Evolutionary conservation across 1,140 invertebrate species (phyloP).

Genomic region (Frieseomelitta varia): DNA sequence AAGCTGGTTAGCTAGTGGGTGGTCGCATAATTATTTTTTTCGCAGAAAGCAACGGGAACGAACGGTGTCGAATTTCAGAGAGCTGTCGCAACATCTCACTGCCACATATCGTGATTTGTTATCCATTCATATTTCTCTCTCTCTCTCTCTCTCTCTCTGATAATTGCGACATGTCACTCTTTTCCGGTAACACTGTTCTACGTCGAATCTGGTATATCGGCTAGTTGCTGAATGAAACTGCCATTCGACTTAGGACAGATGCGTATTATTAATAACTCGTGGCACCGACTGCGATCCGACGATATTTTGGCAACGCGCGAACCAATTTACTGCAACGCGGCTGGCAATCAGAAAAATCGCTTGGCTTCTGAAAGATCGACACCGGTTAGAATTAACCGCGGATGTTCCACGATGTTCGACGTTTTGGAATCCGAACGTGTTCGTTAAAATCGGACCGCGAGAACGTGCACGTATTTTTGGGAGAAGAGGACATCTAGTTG

Average conservation of each 20-base stretch:
- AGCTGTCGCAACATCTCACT: slow-evolving; percentile 2
- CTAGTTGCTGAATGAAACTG: slow-evolving; percentile 69
- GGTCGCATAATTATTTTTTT: slow-evolving; percentile 1
- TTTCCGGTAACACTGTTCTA: background rate
- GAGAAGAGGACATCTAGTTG: too few relatives aligned
- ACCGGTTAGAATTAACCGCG: background rate
- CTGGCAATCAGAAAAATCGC: slow-evolving; percentile 54
- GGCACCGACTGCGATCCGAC: slow-evolving; percentile 74
- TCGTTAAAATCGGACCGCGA: background rate
- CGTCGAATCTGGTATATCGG: background rate
- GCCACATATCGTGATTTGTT: background rate
- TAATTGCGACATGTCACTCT: background rate
- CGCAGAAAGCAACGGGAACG: background rate
- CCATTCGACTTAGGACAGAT: slow-evolving; percentile 62
- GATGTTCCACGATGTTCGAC: background rate
- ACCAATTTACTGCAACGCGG: slow-evolving; percentile 52
- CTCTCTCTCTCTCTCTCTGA: too few relatives aligned
- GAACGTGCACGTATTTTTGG: too few relatives aligned
- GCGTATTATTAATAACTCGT: slow-evolving; percentile 81
- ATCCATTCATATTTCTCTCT: background rate
- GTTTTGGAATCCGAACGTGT: background rate
- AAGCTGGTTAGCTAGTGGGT: background rate
- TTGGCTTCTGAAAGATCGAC: slow-evolving; percentile 3
- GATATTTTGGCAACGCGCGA: slow-evolving; percentile 73
- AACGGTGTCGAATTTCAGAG: slow-evolving; percentile 35